phyloP scores from a whole-genome alignment of 2,888 invertebrate species.

The Branchinecta sandiegonensis region DNA sequence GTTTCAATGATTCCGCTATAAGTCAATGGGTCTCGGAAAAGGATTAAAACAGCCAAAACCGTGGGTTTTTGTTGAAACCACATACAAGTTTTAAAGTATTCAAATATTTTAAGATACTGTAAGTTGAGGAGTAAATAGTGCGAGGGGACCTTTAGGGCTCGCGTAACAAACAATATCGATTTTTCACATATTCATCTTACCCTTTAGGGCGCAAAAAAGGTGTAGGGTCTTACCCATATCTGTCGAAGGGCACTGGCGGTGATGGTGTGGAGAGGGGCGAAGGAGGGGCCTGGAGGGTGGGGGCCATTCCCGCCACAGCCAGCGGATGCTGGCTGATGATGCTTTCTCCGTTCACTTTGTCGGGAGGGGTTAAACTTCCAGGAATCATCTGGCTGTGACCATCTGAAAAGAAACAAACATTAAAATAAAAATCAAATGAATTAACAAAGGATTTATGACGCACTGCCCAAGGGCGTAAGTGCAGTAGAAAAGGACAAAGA shows the following conservation, averaged over 20 bases:
- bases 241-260: constrained; percentile 34
- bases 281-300: constrained; percentile 63
- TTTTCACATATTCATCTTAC: no score
- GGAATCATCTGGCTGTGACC: constrained; percentile 32
- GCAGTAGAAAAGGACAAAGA: no score
- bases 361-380: constrained; percentile 38
- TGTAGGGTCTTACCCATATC: constrained; percentile 30
- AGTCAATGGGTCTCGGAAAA: no score
- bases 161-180: no score
- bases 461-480: no score
- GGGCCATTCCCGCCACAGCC: constrained; percentile 49
- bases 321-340: constrained; percentile 26
- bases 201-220: neutral
- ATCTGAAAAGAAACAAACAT: constrained; percentile 26
- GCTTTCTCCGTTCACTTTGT: constrained; percentile 36
- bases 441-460: neutral
- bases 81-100: no score
- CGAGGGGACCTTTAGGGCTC: no score
- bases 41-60: no score
- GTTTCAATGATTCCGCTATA: no score
- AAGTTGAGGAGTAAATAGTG: no score
- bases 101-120: no score
- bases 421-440: neutral
- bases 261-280: constrained; percentile 46
- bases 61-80: no score